These are phyloP conservation scores for Diaprepes abbreviatus DNA, from an alignment of 2,888 invertebrate genomes.

Conservation along the genomic window DNA sequence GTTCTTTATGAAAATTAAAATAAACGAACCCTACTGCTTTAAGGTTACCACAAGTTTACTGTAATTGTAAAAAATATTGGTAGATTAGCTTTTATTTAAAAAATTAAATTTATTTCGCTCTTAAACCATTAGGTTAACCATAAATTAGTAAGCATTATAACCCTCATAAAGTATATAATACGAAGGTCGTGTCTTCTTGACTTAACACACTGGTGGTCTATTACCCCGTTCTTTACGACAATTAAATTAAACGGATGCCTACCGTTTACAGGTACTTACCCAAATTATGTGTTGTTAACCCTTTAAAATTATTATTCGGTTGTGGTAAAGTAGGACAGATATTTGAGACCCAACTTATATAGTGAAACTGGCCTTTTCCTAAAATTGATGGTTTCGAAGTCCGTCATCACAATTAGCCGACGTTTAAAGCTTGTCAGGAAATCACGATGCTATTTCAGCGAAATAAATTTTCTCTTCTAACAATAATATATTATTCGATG, in stretches of 20 bases:
- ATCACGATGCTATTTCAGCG: no score
- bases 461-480: no score
- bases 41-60: no score
- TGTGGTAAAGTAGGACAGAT: not conserved
- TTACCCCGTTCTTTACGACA: not conserved
- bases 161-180: not conserved
- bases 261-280: constrained; percentile 1
- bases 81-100: no score
- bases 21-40: not conserved
- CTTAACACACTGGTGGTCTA: not conserved
- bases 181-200: not conserved
- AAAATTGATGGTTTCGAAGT: no score
- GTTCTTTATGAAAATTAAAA: not conserved
- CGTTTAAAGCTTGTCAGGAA: no score
- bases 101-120: not conserved
- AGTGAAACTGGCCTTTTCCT: no score
- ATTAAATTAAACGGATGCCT: constrained; percentile 1
- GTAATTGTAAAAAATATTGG: no score
- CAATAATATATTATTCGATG: no score
- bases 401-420: no score
- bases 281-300: constrained; percentile 2
- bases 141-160: not conserved
- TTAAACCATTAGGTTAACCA: not conserved
- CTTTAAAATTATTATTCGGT: not conserved
- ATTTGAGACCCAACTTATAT: not conserved